Evolutionary conservation across 2,797 vertebrate species (phyloP), one percentile per base, ranked within the genome.

Genomic region (Pterois miles): DNA sequence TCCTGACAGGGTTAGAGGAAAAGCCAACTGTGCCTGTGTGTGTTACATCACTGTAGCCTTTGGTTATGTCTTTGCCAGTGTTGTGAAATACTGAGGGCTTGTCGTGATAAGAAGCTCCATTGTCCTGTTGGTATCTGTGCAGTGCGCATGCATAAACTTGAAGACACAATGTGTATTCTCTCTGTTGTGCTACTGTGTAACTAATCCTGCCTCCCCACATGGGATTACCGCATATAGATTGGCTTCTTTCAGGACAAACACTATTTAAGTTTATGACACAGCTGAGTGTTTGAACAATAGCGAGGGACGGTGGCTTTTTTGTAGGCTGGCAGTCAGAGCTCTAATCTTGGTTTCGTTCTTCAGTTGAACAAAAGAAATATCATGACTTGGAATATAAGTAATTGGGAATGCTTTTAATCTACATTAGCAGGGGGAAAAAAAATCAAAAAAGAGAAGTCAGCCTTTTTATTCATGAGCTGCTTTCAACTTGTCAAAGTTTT

Each of bases 41-140:
- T 12, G 62, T 83, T 80, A 70, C 80, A 77, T 88, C 76, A 81
- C 67, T 62, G 43, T 12, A 75, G 76, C 64, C 69, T 64, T 72
- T 59, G 70, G 81, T 88, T 84, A 63, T 65, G 65, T 80, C 78
- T 82, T 52, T 50, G 36, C 81, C 34, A 59, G 31, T 58, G 46
- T 79, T 76, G 69, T 72, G 54, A 87, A 85, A 89, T 56, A 69
- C 53, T 20, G 70, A 71, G 53, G 50, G 68, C 78, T 79, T 79
- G 82, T 86, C 80, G 62, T 20, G 52, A 88, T 87, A 82, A 80
- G 62, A 62, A 38, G 62, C 33, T n/a, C 79, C 68, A 67, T 90
- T 77, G 87, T 90, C 50, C 38, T 1, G 1, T 10, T 50, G 58
- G 53, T 82, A 40, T 88, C 68, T 80, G 63, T 57, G 79, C 18